Conservation (phyloP, 2,113 vertebrate genomes). For the Phalacrocorax aristotelis region DNA sequence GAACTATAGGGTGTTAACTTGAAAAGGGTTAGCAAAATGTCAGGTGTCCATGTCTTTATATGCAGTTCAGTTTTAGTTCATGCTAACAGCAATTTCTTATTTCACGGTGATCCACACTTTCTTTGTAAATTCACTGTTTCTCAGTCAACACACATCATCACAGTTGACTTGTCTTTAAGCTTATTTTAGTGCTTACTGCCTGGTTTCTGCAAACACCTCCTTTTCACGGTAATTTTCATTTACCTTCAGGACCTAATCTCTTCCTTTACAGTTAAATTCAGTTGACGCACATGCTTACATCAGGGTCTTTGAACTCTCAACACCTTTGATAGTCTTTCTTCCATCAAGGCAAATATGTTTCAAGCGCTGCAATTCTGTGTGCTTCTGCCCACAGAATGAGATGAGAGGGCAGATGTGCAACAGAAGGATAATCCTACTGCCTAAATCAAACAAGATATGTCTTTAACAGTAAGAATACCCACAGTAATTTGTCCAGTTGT, state of each 20-base stretch:
- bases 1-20: neutral
- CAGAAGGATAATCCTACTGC: neutral
- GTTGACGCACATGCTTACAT: neutral
- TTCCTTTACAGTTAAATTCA: neutral
- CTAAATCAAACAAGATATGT: neutral
- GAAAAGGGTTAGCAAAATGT: neutral
- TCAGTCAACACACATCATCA: neutral
- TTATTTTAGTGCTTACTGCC: neutral
- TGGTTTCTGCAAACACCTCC: neutral
- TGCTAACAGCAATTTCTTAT: neutral
- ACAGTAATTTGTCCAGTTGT: neutral
- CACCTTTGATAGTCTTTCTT: neutral
- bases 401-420: neutral
- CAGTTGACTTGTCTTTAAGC: neutral
- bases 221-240: neutral
- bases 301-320: neutral
- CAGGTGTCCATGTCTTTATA: neutral
- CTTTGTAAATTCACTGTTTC: neutral
- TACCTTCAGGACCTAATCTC: neutral
- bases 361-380: neutral
- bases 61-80: neutral
- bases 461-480: neutral
- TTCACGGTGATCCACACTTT: neutral
- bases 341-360: neutral
- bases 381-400: neutral